Conservation (phyloP, 2,113 vertebrate genomes). For the Stegastes partitus region DNA sequence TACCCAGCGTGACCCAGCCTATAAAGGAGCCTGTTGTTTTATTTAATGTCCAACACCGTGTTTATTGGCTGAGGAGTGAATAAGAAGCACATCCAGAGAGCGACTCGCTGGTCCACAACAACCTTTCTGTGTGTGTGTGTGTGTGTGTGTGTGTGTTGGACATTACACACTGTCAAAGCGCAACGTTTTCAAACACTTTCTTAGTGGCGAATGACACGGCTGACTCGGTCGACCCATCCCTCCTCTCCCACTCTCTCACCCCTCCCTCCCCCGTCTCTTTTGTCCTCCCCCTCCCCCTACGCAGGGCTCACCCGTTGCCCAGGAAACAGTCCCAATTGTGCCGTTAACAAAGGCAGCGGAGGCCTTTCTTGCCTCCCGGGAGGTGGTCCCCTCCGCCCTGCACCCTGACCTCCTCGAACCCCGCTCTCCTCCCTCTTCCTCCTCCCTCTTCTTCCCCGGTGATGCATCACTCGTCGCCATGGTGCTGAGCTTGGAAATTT, state of each 20-base stretch:
- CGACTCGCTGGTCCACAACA: slow-evolving; percentile 51
- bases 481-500: slow-evolving; percentile 77
- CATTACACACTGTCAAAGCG: slow-evolving; percentile 47
- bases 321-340: slow-evolving; percentile 87
- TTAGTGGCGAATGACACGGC: slow-evolving; percentile 67
- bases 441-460: slow-evolving; percentile 58
- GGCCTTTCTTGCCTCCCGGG: slow-evolving; percentile 81
- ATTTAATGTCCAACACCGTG: slow-evolving; percentile 82
- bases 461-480: slow-evolving; percentile 82
- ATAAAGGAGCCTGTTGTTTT: slow-evolving; percentile 80
- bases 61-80: slow-evolving; percentile 79
- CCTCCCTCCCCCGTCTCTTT: slow-evolving; percentile 58
- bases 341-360: slow-evolving; percentile 82
- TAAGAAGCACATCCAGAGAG: slow-evolving; percentile 64
- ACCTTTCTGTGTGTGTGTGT: slow-evolving; percentile 25
- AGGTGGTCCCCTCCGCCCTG: slow-evolving; percentile 83
- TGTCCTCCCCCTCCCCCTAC: slow-evolving; percentile 75
- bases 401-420: slow-evolving; percentile 84
- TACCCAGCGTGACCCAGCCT: slow-evolving; percentile 69
- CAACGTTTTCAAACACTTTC: slow-evolving; percentile 64
- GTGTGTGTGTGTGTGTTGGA: slow-evolving; percentile 20
- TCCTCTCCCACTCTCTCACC: slow-evolving; percentile 33
- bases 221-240: slow-evolving; percentile 63
- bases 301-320: slow-evolving; percentile 81
- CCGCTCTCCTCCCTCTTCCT: slow-evolving; percentile 54